Evolutionary conservation across 2,888 invertebrate species (phyloP).

Genomic region (Drosophila mettleri): DNA sequence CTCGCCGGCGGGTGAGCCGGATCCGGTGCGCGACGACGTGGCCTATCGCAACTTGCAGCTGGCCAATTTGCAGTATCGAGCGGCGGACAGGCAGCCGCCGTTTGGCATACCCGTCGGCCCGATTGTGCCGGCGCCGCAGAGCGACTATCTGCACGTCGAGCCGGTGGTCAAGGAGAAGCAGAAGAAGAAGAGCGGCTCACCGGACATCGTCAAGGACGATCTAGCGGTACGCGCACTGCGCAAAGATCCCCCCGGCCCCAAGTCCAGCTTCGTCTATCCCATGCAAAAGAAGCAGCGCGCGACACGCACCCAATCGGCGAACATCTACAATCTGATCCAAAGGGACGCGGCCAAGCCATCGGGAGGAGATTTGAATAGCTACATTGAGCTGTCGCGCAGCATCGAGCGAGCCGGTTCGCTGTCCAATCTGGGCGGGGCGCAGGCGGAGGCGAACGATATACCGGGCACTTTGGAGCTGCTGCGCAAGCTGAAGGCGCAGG

Average conservation of each 20-base stretch:
- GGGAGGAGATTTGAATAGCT: conserved; percentile 86
- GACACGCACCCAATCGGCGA: conserved; percentile 92
- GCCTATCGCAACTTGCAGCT: conserved; percentile 92
- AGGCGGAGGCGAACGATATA: conserved; percentile 67
- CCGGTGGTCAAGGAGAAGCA: conserved; percentile 84
- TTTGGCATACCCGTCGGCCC: conserved; percentile 96
- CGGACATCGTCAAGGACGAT: conserved; percentile 94
- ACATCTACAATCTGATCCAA: conserved; percentile 91
- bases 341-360: conserved; percentile 86
- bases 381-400: conserved; percentile 86
- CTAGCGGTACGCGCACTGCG: conserved; percentile 93
- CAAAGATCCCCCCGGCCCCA: conserved; percentile 88
- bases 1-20: conserved; percentile 89
- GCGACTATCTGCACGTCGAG: conserved; percentile 93
- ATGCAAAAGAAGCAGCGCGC: conserved; percentile 91
- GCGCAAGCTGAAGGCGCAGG: conserved; percentile 82
- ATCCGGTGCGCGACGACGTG: conserved; percentile 93
- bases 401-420: conserved; percentile 88
- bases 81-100: conserved; percentile 93
- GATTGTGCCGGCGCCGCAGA: conserved; percentile 91
- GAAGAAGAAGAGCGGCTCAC: conserved; percentile 86
- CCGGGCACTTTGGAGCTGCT: conserved; percentile 82
- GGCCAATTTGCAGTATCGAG: conserved; percentile 90
- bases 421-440: conserved; percentile 85
- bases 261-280: conserved; percentile 76